Conservation (phyloP, 2,888 invertebrate species). For the Megamerina dolium region DNA sequence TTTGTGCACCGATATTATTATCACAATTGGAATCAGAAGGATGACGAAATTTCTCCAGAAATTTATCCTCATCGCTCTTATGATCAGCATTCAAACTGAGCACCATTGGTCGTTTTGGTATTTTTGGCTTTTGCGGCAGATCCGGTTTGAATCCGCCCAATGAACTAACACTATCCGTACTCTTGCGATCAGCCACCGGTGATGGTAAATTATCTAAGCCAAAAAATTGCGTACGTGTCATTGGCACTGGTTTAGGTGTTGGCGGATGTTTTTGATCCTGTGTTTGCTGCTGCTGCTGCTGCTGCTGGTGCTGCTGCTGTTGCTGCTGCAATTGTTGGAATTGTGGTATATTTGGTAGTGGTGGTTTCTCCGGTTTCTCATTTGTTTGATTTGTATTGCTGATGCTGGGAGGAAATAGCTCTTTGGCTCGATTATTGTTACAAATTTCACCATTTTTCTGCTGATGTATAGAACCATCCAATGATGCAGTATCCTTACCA, state of each 20-base stretch:
- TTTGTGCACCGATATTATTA: no score
- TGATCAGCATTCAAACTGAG: slow-evolving; percentile 21
- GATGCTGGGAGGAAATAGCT: slow-evolving; percentile 25
- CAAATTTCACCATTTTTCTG: slow-evolving; percentile 21
- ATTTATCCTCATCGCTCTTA: slow-evolving; percentile 40
- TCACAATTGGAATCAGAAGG: no score
- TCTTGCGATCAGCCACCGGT: slow-evolving; percentile 39
- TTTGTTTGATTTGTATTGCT: slow-evolving; percentile 1
- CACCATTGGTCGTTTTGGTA: slow-evolving; percentile 66
- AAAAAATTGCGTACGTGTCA: slow-evolving; percentile 43
- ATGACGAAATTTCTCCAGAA: no score
- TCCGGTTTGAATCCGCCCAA: slow-evolving; percentile 39
- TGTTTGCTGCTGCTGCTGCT: not conserved
- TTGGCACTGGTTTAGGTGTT: slow-evolving; percentile 41
- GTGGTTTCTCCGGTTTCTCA: slow-evolving; percentile 39
- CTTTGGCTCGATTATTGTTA: slow-evolving; percentile 37
- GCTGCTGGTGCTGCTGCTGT: slow-evolving; percentile 7
- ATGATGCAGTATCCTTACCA: slow-evolving; percentile 15
- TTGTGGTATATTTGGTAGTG: slow-evolving; percentile 36
- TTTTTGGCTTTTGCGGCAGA: slow-evolving; percentile 63
- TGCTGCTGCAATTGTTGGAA: slow-evolving; percentile 23
- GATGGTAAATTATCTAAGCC: slow-evolving; percentile 40
- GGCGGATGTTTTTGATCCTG: slow-evolving; percentile 28
- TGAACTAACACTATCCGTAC: slow-evolving; percentile 37
- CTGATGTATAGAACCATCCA: no score